phyloP scores from a whole-genome alignment of 2,888 invertebrate genomes.

The Oxytorus armatus region DNA sequence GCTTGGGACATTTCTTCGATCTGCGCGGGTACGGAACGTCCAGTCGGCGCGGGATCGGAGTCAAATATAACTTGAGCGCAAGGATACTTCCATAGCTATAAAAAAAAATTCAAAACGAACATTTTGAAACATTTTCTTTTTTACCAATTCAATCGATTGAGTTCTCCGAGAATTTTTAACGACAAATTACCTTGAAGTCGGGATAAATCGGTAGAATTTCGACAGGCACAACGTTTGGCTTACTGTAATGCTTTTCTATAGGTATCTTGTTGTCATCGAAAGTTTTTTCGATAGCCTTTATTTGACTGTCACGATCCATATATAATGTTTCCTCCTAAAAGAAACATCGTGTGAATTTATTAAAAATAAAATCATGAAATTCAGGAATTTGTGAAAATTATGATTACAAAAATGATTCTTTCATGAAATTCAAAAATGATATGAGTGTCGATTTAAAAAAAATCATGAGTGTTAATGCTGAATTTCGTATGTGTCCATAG shows the following conservation, averaged over 20 bases:
- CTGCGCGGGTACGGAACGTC: constrained; percentile 94
- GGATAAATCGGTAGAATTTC: constrained; percentile 96
- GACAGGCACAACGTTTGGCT: constrained; percentile 96
- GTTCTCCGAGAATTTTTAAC: constrained; percentile 16
- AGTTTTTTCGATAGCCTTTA: constrained; percentile 98
- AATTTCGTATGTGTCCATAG: not conserved
- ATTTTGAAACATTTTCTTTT: not conserved
- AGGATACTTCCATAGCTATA: constrained; percentile 97
- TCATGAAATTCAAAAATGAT: not conserved
- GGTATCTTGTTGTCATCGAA: constrained; percentile 95
- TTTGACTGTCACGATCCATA: constrained; percentile 98
- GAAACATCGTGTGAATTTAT: constrained; percentile 29
- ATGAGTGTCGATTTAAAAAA: not conserved
- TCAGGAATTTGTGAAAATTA: not conserved
- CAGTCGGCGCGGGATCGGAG: constrained; percentile 97
- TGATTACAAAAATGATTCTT: too few relatives aligned
- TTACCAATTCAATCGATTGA: not conserved
- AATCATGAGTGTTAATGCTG: not conserved
- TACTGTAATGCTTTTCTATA: constrained; percentile 97
- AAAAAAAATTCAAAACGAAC: constrained; percentile 70
- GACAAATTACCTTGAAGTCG: constrained; percentile 90
- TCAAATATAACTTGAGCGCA: constrained; percentile 99
- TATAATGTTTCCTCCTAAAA: constrained; percentile 95
- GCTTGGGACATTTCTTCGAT: constrained; percentile 99
- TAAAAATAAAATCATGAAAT: constrained; percentile 10